These are phyloP conservation scores for Benitochromis conjunctus DNA, from an alignment of 2,113 vertebrate species.

Conservation along the genomic window DNA sequence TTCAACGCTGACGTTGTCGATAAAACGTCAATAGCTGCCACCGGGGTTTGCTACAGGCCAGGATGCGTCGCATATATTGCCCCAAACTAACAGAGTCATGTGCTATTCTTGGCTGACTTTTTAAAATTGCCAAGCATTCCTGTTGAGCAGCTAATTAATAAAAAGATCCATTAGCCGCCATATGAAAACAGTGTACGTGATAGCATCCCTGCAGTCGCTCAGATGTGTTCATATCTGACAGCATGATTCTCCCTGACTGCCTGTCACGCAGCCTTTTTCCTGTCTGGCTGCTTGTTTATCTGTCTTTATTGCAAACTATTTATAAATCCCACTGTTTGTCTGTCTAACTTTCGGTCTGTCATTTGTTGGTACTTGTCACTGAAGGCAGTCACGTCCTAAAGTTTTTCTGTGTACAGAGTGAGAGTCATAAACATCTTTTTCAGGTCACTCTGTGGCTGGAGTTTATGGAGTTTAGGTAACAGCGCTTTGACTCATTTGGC, in stretches of 20 bases:
- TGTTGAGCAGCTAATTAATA: background rate
- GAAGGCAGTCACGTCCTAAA: background rate
- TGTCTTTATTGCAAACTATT: constrained; percentile 17
- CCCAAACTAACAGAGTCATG: background rate
- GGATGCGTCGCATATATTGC: background rate
- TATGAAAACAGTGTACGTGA: background rate
- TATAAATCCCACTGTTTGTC: constrained; percentile 9
- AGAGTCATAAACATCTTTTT: background rate
- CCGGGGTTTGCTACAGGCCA: background rate
- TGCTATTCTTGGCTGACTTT: background rate
- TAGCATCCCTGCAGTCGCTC: background rate
- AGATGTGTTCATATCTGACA: background rate
- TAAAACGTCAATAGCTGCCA: background rate
- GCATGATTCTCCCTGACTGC: background rate
- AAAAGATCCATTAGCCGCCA: background rate
- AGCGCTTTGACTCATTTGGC: background rate
- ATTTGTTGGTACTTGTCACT: background rate
- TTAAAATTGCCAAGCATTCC: background rate
- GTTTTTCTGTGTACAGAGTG: background rate
- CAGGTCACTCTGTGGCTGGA: background rate
- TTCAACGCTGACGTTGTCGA: rapidly evolving
- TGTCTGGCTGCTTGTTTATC: constrained; percentile 37
- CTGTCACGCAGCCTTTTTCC: background rate
- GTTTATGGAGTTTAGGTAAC: background rate
- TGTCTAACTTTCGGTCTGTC: background rate